Base-by-base conservation (phyloP, 1,140 invertebrate species). In the Lepidurus apus region DNA sequence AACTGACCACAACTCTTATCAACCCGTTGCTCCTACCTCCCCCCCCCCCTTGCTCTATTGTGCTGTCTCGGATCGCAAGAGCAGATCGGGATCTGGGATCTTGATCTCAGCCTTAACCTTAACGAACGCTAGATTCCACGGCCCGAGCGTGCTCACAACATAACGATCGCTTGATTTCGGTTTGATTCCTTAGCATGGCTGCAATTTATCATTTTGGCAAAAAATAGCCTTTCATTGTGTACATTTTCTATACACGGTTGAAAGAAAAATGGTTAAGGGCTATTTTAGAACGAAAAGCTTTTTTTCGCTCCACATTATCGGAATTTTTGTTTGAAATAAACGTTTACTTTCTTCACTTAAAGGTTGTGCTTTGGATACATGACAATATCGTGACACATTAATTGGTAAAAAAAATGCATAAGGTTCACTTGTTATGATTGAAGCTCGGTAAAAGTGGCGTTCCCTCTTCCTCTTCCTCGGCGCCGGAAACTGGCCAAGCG, bases 401-500 rank as follows among this genome's bases (percentile, higher is more conserved):
- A 34, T 34, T 4, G 34, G 34, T 34, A 3, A 34, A 34, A 34
- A 34, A 34, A 34, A 3, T 47, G 45, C 17, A 8, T 34, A 21
- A 65, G 21, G 53, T 65, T 65, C 17, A 65, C 53, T 65, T 21
- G 53, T n/a, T 7, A 65, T 21, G 53, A 65, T 9, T 13, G 53
- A 65, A 21, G 21, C 53, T 65, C 53, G 53, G 53, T 65, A 21
- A 21, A 34, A 65, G 17, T 65, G 53, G 13, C 53, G 13, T 65
- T 65, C 21, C 53, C 53, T 65, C 53, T 65, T 65, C 53, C 53
- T 65, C 53, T 65, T 65, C 13, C 53, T 21, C 53, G 53, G 53
- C 53, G 53, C 53, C 53, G 53, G 53, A 65, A 65, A 65, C 53
- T 65, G 53, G 53, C 53, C 53, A 65, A 65, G 53, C 53, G 53